Evolutionary conservation across 2,113 vertebrate genomes (phyloP).

Genomic region (Ctenomys sociabilis): DNA sequence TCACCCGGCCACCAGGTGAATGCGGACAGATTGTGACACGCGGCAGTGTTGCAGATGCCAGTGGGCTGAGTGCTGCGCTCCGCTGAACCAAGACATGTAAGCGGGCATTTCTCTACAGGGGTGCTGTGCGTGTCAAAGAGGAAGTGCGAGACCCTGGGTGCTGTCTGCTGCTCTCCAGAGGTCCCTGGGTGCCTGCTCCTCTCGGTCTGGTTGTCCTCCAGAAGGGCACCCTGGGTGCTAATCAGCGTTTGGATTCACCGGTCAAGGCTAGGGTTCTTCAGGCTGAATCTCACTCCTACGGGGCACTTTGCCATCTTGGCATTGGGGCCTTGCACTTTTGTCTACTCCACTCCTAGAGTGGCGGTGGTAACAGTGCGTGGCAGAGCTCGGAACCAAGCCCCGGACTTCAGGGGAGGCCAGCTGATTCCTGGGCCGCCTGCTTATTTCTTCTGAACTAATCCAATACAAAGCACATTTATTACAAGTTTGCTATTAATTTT

Average conservation of each 20-base stretch:
- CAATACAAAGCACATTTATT: not conserved
- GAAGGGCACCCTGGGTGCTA: constrained; percentile 59
- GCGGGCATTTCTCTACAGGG: constrained; percentile 41
- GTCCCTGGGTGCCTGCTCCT: constrained; percentile 22
- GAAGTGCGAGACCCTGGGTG: not conserved
- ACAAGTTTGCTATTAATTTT: not conserved
- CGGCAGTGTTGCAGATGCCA: constrained; percentile 60
- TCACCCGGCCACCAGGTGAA: not conserved
- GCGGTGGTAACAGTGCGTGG: too few relatives aligned
- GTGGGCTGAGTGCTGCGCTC: not conserved
- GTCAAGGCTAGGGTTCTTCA: constrained; percentile 8
- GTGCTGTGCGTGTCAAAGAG: constrained; percentile 51
- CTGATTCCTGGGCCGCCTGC: not conserved
- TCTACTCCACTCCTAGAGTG: not conserved
- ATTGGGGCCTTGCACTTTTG: too few relatives aligned
- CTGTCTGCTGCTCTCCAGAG: constrained; percentile 72
- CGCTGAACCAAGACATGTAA: constrained; percentile 57
- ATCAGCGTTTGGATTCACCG: constrained; percentile 33
- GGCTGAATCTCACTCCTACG: not conserved
- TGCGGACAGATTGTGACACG: not conserved
- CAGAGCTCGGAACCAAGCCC: not conserved
- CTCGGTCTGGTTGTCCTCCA: constrained; percentile 29
- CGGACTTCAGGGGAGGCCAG: not conserved
- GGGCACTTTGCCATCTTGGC: not conserved
- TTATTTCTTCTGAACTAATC: not conserved